phyloP scores from a whole-genome alignment of 2,113 vertebrate genomes.

The Burhinus oedicnemus region DNA sequence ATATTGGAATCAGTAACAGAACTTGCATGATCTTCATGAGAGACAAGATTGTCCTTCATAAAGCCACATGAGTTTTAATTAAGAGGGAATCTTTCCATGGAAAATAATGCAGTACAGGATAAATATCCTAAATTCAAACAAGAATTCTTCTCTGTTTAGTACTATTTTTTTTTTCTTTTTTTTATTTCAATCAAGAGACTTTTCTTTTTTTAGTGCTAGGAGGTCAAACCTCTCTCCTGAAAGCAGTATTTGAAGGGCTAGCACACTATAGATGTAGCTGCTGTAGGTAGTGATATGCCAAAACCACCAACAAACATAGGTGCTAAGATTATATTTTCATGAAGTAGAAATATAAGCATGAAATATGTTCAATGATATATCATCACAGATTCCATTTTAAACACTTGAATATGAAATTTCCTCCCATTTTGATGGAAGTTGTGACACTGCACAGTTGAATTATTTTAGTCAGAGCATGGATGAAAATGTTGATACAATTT shows the following conservation, averaged over 20 bases:
- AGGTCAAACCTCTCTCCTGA: not conserved
- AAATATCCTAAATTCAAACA: not conserved
- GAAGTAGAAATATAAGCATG: not conserved
- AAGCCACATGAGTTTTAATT: not conserved
- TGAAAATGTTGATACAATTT: slow-evolving; percentile 27
- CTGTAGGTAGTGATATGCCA: not conserved
- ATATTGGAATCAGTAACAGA: not conserved
- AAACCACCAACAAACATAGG: not conserved
- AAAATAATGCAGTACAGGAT: not conserved
- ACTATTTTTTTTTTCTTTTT: accelerated
- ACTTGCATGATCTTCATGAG: not conserved
- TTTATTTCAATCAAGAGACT: not conserved
- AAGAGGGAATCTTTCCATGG: not conserved
- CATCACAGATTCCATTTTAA: not conserved
- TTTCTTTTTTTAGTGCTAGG: not conserved
- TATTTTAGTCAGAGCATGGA: not conserved
- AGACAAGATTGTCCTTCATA: not conserved
- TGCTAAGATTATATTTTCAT: not conserved
- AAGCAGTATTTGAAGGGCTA: not conserved
- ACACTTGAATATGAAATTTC: not conserved
- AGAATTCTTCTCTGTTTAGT: not conserved
- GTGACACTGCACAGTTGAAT: not conserved
- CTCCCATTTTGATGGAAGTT: not conserved
- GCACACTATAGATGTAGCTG: not conserved
- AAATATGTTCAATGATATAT: not conserved